These are phyloP conservation scores for Lanistes nyassanus DNA, from an alignment of 1,140 invertebrate species.

Conservation along the genomic window DNA sequence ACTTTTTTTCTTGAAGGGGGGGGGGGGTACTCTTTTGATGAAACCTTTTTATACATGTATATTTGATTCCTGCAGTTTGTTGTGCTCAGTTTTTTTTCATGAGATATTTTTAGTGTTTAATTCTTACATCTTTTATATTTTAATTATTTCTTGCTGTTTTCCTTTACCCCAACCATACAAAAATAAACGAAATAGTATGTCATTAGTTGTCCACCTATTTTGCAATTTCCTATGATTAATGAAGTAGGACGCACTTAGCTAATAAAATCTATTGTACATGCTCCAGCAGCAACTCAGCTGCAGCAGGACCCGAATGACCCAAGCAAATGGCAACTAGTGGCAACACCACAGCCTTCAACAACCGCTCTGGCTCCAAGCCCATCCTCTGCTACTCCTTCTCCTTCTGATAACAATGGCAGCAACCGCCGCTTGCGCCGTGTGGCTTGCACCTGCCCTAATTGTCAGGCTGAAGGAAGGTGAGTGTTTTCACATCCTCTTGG, in stretches of 20 bases:
- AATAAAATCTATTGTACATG: background rate
- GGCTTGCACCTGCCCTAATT: conserved; percentile 97
- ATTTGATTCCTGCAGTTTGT: too few relatives aligned
- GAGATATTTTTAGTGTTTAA: too few relatives aligned
- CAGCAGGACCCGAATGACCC: conserved; percentile 78
- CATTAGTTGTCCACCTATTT: too few relatives aligned
- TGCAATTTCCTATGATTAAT: too few relatives aligned
- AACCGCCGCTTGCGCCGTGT: conserved; percentile 77
- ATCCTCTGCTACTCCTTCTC: conserved; percentile 39
- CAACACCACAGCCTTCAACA: conserved; percentile 39
- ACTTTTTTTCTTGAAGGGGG: too few relatives aligned
- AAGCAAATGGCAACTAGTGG: conserved; percentile 77
- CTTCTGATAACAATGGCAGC: conserved; percentile 36
- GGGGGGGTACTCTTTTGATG: too few relatives aligned
- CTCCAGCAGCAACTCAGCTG: conserved; percentile 53
- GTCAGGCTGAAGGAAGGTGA: conserved; percentile 80
- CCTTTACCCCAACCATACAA: too few relatives aligned
- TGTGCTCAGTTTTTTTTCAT: background rate
- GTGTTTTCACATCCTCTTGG: conserved; percentile 46
- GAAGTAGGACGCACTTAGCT: too few relatives aligned
- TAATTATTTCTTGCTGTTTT: too few relatives aligned
- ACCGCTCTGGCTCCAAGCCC: conserved; percentile 42
- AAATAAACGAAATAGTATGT: too few relatives aligned
- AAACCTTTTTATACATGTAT: too few relatives aligned
- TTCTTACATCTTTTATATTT: too few relatives aligned